Percentiles rank a stretch among this genome's conserved stretches.
Conservation (phyloP, 2,797 vertebrate species). For the Crypturellus tataupa region DNA sequence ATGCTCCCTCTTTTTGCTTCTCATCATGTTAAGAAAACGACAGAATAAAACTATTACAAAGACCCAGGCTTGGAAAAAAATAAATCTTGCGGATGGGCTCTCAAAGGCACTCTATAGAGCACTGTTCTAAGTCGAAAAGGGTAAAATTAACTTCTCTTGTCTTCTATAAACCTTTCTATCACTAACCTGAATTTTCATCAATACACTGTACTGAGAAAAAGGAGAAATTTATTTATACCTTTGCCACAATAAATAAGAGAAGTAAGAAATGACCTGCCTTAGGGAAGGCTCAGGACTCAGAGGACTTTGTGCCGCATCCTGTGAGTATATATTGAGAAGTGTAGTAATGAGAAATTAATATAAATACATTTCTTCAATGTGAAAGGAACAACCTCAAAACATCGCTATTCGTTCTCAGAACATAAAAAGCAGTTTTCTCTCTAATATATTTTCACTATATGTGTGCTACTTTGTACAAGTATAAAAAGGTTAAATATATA, state of each 20-base stretch:
- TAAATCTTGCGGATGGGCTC: background rate
- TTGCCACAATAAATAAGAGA: constrained; percentile 42
- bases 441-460: background rate
- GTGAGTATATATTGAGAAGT: background rate
- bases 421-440: background rate
- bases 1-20: background rate
- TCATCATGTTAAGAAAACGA: background rate
- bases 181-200: constrained; percentile 22
- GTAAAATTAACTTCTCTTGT: constrained; percentile 1
- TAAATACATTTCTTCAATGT: background rate
- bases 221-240: constrained; percentile 38
- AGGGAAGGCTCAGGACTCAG: background rate
- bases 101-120: background rate
- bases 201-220: background rate
- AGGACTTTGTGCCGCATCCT: background rate
- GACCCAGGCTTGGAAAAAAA: background rate
- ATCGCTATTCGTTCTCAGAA: background rate
- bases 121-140: background rate
- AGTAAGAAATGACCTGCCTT: background rate
- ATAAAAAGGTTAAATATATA: background rate
- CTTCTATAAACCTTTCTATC: constrained; percentile 27
- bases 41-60: background rate
- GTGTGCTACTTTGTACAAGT: background rate
- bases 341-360: background rate
- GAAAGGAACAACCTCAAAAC: background rate